Percentiles rank a stretch among this genome's conserved stretches.
Evolutionary conservation across 1,140 invertebrate genomes (phyloP).

Genomic region (Cepaea nemoralis): DNA sequence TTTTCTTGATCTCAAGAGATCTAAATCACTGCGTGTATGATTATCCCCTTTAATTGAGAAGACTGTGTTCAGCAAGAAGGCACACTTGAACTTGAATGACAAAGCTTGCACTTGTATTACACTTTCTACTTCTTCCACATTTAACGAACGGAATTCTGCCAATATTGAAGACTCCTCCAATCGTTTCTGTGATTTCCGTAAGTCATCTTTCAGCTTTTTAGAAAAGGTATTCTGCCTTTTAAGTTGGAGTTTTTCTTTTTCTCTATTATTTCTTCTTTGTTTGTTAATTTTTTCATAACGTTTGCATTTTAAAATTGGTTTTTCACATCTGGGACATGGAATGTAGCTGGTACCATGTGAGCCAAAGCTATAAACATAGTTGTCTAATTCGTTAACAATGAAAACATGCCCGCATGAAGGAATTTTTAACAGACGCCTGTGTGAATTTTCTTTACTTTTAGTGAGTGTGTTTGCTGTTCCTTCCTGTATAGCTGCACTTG

Average conservation of each 20-base stretch:
- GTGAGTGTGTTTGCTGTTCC: too few relatives aligned
- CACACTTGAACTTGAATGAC: constrained; percentile 2
- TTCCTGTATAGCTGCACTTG: too few relatives aligned
- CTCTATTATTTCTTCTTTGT: background rate
- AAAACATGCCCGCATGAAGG: constrained; percentile 16
- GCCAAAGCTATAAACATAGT: constrained; percentile 1
- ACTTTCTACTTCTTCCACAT: background rate
- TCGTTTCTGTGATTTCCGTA: background rate
- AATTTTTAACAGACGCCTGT: background rate
- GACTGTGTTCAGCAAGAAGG: background rate
- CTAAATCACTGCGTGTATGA: too few relatives aligned
- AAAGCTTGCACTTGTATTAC: background rate
- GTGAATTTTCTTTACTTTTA: background rate
- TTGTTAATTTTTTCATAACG: background rate
- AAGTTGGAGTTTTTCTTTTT: background rate
- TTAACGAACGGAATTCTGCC: background rate
- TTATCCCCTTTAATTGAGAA: background rate
- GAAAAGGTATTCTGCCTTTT: background rate
- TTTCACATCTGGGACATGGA: background rate
- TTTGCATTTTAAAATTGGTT: background rate
- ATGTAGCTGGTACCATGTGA: background rate
- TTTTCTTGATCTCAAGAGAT: background rate
- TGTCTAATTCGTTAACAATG: constrained; percentile 3
- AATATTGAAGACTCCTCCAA: background rate
- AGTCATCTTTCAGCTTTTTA: background rate